Evolutionary conservation across 1,140 invertebrate genomes (phyloP), one percentile per base, ranked within the genome.

Genomic region (Sarcophaga bullata): DNA sequence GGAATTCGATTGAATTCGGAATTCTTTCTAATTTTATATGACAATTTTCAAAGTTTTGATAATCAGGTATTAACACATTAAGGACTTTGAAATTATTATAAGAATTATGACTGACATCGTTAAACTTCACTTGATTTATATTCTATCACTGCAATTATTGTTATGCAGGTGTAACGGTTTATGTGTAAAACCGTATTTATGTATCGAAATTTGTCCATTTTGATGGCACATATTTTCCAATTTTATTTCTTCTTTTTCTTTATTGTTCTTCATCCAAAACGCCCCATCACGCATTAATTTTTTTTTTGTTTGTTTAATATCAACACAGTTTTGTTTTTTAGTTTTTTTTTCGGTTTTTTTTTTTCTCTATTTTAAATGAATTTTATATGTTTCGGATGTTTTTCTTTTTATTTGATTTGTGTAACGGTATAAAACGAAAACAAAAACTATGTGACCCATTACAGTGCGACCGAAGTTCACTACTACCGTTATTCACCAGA

Each of bases 381-480:
- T 37, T 37, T 37, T 37, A 68, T 68, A 9, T 68, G 6, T 3
- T 19, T 10, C 19, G 0, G 1, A 9, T 8, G 6, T 68, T 68
- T 19, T 68, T n/a, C 19, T 19, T 68, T 19, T 19, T 17, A 68
- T 68, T 68, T 68, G 19, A 19, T 68, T 68, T 68, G 13, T 58
- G 54, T 58, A 58, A n/a, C 62, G 17, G n/a, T 19, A 68, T 19
- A 68, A 68, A 68, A 68, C 62, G 62, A 68, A 68, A 68, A 68
- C n/a, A 68, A 68, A 68, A 25, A 19, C 62, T 68, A 19, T 68
- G 19, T 68, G 62, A 68, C 62, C 62, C 62, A 68, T 37, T 68
- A 68, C 62, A 68, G 62, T n/a, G 8, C 62, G 62, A 68, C 62
- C 54, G 54, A 58, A 58, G 62, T 68, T 68, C 62, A 68, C 62